Evolutionary conservation across 2,888 invertebrate species (phyloP).

Genomic region (Steinernema hermaphroditum): DNA sequence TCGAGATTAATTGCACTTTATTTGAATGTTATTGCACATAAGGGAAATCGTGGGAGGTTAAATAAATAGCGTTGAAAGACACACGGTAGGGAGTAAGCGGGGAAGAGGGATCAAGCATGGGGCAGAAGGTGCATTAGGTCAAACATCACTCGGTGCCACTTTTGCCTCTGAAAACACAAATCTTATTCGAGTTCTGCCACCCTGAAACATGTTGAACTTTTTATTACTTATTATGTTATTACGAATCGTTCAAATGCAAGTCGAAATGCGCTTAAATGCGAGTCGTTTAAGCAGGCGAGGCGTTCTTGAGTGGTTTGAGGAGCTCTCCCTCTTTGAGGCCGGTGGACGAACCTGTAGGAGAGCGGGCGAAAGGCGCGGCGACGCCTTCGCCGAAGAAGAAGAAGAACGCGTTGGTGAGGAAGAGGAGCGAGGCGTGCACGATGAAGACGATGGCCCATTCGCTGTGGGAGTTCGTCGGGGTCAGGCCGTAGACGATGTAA

Average conservation of each 20-base stretch:
- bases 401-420: constrained; percentile 41
- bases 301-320: neutral
- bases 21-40: too few relatives aligned
- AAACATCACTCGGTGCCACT: too few relatives aligned
- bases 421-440: constrained; percentile 37
- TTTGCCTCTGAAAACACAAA: too few relatives aligned
- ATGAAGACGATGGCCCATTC: constrained; percentile 47
- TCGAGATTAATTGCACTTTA: too few relatives aligned
- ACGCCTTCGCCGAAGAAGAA: constrained; percentile 37
- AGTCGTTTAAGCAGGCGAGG: neutral
- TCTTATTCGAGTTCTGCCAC: too few relatives aligned
- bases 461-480: constrained; percentile 34
- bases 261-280: neutral
- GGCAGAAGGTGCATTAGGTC: too few relatives aligned
- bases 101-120: too few relatives aligned
- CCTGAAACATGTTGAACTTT: too few relatives aligned
- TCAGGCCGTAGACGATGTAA: constrained; percentile 40
- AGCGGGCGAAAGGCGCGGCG: constrained; percentile 39
- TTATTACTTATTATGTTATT: neutral
- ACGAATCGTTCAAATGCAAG: neutral
- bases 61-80: too few relatives aligned
- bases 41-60: too few relatives aligned
- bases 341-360: constrained; percentile 12
- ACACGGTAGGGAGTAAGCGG: too few relatives aligned
- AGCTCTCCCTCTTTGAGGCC: constrained; percentile 1